phyloP scores from a whole-genome alignment of 2,888 invertebrate species.

The Criorhina ranunculi region DNA sequence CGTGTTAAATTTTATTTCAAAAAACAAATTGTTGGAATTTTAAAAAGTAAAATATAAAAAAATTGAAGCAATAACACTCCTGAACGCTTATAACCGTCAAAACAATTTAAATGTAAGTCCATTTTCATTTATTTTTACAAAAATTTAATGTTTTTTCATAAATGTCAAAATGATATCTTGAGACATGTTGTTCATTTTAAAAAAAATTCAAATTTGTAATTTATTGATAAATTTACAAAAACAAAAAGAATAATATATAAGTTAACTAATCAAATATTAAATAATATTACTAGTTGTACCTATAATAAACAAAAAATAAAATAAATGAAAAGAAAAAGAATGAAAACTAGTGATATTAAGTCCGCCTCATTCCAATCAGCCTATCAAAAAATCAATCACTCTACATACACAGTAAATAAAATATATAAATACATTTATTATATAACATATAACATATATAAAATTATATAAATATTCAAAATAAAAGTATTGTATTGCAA shows the following conservation, averaged over 20 bases:
- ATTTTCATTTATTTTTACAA: too few species aligned
- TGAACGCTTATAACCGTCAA: too few species aligned
- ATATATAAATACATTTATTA: constrained; percentile 72
- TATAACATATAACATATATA: constrained; percentile 64
- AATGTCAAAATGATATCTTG: too few species aligned
- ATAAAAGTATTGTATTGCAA: constrained; percentile 18
- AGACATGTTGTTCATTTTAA: constrained; percentile 40
- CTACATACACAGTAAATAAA: constrained; percentile 58
- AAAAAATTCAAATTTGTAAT: constrained; percentile 39
- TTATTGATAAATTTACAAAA: constrained; percentile 55
- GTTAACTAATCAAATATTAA: constrained; percentile 50
- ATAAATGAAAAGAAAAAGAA: constrained; percentile 28
- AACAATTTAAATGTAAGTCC: too few species aligned
- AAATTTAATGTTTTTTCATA: too few species aligned
- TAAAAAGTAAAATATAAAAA: constrained; percentile 6
- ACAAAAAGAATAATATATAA: constrained; percentile 22
- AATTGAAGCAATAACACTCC: too few species aligned
- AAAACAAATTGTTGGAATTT: not conserved
- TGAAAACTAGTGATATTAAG: constrained; percentile 69
- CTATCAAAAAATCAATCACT: constrained; percentile 70
- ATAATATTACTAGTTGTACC: constrained; percentile 74
- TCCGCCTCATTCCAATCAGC: constrained; percentile 76
- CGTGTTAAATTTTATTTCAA: too few species aligned
- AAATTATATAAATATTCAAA: constrained; percentile 17
- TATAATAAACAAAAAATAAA: constrained; percentile 41